These are phyloP conservation scores for Nycticorax nycticorax DNA, from an alignment of 2,113 vertebrate species.

Conservation along the genomic window DNA sequence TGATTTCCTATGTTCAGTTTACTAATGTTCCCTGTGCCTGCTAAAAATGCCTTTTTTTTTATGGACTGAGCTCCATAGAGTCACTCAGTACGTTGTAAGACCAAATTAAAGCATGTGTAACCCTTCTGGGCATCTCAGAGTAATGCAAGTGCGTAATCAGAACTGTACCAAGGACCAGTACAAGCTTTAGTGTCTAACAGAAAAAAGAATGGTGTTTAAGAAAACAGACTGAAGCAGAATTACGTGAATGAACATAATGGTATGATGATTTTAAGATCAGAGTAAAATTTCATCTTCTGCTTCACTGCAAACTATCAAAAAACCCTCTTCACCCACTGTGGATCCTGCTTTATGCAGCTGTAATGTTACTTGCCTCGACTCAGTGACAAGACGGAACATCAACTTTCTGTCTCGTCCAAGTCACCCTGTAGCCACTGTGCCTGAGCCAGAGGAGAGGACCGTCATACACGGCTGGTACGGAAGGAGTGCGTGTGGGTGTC, in stretches of 20 bases:
- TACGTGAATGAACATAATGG: not conserved
- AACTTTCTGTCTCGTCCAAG: not conserved
- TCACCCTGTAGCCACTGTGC: not conserved
- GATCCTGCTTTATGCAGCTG: not conserved
- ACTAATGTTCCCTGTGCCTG: not conserved
- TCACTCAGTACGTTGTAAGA: not conserved
- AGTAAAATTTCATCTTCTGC: not conserved
- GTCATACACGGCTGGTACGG: not conserved
- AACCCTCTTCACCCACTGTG: accelerated
- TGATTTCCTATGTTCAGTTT: not conserved
- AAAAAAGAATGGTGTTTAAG: not conserved
- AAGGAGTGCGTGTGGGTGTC: not conserved
- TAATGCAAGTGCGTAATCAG: not conserved
- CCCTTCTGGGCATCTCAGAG: not conserved
- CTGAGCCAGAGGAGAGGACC: not conserved
- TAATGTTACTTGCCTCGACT: not conserved
- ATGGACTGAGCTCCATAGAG: not conserved
- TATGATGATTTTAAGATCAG: not conserved
- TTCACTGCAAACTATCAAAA: not conserved
- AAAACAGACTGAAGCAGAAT: not conserved
- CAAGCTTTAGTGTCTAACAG: not conserved
- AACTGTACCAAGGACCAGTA: not conserved
- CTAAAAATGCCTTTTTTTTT: not conserved
- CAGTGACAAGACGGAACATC: not conserved
- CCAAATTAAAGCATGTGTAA: not conserved